Base-by-base conservation (phyloP, 92 coral and sea anemone species). In the Isaurus tuberculatus region DNA sequence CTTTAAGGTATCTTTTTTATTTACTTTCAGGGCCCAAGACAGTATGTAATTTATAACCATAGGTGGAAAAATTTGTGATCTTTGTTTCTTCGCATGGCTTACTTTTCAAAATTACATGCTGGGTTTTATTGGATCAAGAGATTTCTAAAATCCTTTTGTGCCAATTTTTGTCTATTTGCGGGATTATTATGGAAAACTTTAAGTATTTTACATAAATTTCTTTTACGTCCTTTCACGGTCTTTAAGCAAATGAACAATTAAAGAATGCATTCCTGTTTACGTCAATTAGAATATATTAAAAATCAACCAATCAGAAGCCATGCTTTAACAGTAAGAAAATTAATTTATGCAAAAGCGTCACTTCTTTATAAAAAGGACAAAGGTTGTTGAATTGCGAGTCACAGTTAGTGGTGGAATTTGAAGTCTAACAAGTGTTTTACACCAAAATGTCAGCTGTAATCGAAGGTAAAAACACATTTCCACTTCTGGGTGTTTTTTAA, bases 271-370 rank as follows among this genome's bases (percentile, higher is more conserved):
- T 17, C n/a, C 6, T n/a, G 32, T 23, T 74, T 69, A 75, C 81
- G 81, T 48, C 69, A 75, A 75, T 75, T 43, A 75, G 16, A 57
- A 57, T 22, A 33, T 31, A 31, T 57, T 75, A n/a, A 34, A 55
- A 75, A 22, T 31, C 10, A 55, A 34, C 81, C 81, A 75, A 75
- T 75, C 81, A 57, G 28, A 57, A 30, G 8, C 25, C 51, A 34
- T 32, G 13, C 55, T 75, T 75, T 28, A 26, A 30, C 42, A 73
- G 26, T 73, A 49, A 73, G 16, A 55, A 53, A 51, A 8, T 27
- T 75, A 51, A 57, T 57, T 53, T 75, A 75, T 75, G 81, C 81
- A 57, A 20, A 75, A n/a, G 81, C 81, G 70, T 75, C 81, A 75
- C 81, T 75, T 69, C 81, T 66, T 55, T 48, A 1, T 33, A 2